Conservation (phyloP, 2,113 vertebrate species). For the Eira barbara region DNA sequence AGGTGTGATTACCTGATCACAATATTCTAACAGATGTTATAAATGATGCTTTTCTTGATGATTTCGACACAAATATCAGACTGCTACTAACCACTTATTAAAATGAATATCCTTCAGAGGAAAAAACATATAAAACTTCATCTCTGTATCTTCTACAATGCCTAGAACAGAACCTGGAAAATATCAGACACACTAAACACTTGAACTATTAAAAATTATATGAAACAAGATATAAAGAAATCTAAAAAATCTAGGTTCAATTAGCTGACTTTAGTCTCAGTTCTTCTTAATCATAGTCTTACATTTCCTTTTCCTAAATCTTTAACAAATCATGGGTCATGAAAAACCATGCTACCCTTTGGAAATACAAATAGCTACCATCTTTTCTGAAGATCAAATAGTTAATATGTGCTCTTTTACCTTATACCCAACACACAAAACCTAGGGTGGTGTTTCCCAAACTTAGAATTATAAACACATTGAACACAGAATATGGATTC, state of each 20-base stretch:
- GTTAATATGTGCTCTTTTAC: neutral
- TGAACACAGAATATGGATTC: neutral
- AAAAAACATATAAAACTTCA: neutral
- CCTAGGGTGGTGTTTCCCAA: neutral
- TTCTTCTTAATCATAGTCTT: neutral
- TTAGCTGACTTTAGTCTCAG: neutral
- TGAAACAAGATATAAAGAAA: neutral
- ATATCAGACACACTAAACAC: neutral
- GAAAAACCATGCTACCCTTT: neutral
- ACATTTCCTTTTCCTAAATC: neutral
- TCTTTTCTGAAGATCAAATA: neutral
- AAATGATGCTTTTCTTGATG: neutral
- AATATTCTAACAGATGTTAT: neutral
- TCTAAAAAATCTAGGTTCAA: neutral
- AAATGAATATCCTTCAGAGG: neutral
- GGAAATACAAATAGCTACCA: neutral
- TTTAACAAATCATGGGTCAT: neutral
- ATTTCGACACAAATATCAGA: neutral
- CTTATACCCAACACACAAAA: neutral
- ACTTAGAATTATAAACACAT: neutral
- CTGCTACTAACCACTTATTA: neutral
- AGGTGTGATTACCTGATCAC: neutral
- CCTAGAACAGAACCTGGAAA: neutral
- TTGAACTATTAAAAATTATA: neutral
- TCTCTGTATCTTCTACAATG: neutral